Conservation (phyloP, 2,797 vertebrate genomes). For the Paramormyrops hopkinsi region DNA sequence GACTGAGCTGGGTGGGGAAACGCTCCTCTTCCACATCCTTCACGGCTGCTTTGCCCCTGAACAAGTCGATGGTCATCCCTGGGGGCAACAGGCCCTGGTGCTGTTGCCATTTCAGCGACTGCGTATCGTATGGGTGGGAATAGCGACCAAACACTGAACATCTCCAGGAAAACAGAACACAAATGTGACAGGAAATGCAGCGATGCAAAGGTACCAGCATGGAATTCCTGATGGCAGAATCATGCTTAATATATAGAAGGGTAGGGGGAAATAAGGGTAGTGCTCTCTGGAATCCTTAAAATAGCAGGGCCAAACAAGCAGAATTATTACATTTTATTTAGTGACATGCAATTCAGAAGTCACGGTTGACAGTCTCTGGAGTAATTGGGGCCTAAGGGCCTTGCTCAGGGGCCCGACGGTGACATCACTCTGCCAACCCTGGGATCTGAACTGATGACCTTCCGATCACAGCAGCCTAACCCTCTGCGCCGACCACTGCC, state of each 20-base stretch:
- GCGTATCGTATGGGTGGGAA: background rate
- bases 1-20: slow-evolving; percentile 91
- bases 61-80: slow-evolving; percentile 97
- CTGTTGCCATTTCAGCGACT: slow-evolving; percentile 99
- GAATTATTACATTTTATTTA: background rate
- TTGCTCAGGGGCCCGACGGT: background rate
- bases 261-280: background rate
- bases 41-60: slow-evolving; percentile 95
- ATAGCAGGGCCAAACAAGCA: background rate
- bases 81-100: slow-evolving; percentile 94
- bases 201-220: background rate
- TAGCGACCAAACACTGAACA: background rate
- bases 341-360: background rate
- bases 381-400: background rate
- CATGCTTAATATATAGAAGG: background rate
- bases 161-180: background rate
- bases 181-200: background rate
- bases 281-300: background rate
- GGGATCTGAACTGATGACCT: background rate
- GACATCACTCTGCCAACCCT: background rate
- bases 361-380: background rate
- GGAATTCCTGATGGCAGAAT: background rate
- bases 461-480: background rate
- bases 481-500: background rate
- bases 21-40: slow-evolving; percentile 98